Conservation (phyloP, 2,888 invertebrate genomes). For the Lycaena phlaeas region DNA sequence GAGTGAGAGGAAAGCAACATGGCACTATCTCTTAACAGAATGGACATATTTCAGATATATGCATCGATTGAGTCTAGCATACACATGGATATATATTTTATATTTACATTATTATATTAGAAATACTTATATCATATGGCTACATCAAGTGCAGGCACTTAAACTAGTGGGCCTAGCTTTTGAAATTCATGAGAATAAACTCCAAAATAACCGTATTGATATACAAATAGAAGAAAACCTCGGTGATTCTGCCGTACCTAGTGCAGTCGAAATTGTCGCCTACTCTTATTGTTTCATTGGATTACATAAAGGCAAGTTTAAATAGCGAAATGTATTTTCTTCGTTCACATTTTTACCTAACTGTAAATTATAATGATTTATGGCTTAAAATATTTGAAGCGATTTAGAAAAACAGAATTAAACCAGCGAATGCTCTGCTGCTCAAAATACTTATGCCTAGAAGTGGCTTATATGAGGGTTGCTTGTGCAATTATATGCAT, state of each 20-base stretch:
- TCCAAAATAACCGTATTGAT: conserved; percentile 25
- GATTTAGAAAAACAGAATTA: no score
- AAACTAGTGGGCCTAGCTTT: conserved; percentile 88
- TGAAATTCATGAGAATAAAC: conserved; percentile 71
- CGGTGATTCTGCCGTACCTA: conserved; percentile 39
- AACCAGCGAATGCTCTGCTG: no score
- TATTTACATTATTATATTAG: conserved; percentile 81
- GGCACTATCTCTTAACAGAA: no score
- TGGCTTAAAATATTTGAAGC: no score
- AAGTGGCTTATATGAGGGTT: no score
- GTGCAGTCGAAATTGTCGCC: conserved; percentile 77
- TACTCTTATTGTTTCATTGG: conserved; percentile 89
- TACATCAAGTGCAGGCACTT: conserved; percentile 87
- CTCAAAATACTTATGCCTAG: no score
- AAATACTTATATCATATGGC: conserved; percentile 80
- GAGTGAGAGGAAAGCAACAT: no score
- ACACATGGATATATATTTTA: conserved; percentile 84
- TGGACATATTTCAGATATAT: conserved; percentile 81
- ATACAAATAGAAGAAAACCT: no score
- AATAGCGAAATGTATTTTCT: no score
- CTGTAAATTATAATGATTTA: no score
- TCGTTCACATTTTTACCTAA: no score
- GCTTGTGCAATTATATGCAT: no score
- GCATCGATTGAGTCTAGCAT: conserved; percentile 78
- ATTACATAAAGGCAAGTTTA: conserved; percentile 87